These are phyloP conservation scores for Deilephila elpenor DNA, from an alignment of 2,888 invertebrate genomes.

Conservation along the genomic window DNA sequence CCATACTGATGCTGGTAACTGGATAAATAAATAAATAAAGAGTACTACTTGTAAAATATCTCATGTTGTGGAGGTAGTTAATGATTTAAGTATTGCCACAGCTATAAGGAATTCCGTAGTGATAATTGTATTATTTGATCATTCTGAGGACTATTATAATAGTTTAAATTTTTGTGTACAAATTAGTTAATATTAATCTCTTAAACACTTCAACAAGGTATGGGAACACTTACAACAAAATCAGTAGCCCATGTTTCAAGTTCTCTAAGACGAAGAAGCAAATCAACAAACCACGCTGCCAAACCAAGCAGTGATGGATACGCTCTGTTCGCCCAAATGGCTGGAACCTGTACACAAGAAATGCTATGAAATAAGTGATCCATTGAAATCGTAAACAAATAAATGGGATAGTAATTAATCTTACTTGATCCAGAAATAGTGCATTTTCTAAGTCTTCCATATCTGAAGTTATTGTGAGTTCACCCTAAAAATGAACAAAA, in stretches of 20 bases:
- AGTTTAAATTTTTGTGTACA: no score
- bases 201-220: no score
- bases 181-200: no score
- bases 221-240: conserved; percentile 88
- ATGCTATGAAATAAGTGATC: no score
- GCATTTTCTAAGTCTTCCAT: conserved; percentile 98
- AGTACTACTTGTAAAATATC: not conserved
- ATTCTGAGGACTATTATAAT: no score
- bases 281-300: conserved; percentile 96
- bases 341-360: conserved; percentile 87
- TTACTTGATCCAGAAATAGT: conserved; percentile 93
- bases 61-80: no score
- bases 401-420: conserved; percentile 5
- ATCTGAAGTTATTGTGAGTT: conserved; percentile 97
- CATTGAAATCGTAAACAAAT: not conserved
- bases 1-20: conserved; percentile 97
- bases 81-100: no score
- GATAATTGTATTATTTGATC: no score
- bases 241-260: conserved; percentile 97
- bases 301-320: conserved; percentile 96
- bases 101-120: no score
- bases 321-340: conserved; percentile 93
- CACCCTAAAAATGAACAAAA: conserved; percentile 85
- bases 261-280: conserved; percentile 93
- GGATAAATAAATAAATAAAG: conserved; percentile 37